Conservation (phyloP, 2,888 invertebrate species). For the Lasioglossum figueresi region DNA sequence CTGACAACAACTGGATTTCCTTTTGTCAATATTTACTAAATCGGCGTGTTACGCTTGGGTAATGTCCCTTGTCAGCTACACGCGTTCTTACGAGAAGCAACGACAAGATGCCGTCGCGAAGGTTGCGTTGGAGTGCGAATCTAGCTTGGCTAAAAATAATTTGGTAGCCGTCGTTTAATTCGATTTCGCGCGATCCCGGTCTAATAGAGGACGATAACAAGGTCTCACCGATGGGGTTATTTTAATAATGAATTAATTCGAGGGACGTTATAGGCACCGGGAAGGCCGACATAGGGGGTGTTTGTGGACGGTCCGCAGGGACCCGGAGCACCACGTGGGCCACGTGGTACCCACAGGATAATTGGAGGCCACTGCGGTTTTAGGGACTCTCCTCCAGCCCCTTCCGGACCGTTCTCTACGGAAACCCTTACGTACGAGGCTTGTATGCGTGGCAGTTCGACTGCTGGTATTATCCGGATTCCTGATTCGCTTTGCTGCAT, state of each 20-base stretch:
- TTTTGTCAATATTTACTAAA: no score
- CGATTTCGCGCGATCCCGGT: conserved; percentile 50
- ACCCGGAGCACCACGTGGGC: conserved; percentile 66
- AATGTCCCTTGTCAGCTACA: no score
- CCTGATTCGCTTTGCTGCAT: conserved; percentile 64
- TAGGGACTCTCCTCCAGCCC: conserved; percentile 68
- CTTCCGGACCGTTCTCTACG: conserved; percentile 63
- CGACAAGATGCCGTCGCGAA: not conserved
- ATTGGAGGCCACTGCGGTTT: conserved; percentile 80
- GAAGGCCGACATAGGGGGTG: conserved; percentile 63
- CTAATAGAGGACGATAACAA: conserved; percentile 61
- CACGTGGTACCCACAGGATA: conserved; percentile 78
- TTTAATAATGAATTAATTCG: conserved; percentile 77
- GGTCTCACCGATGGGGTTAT: conserved; percentile 62
- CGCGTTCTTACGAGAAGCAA: not conserved
- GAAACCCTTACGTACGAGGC: conserved; percentile 65
- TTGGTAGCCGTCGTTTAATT: conserved; percentile 28
- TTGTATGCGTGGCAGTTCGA: conserved; percentile 60
- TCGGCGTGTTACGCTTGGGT: no score
- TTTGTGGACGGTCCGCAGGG: conserved; percentile 75
- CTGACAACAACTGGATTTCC: no score
- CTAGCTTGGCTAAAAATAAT: not conserved
- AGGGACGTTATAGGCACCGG: conserved; percentile 60
- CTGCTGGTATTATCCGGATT: conserved; percentile 74
- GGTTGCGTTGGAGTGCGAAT: not conserved